Percentiles rank a stretch among this genome's conserved stretches.
Conservation (phyloP, 1,140 invertebrate species). For the Latrodectus geometricus region DNA sequence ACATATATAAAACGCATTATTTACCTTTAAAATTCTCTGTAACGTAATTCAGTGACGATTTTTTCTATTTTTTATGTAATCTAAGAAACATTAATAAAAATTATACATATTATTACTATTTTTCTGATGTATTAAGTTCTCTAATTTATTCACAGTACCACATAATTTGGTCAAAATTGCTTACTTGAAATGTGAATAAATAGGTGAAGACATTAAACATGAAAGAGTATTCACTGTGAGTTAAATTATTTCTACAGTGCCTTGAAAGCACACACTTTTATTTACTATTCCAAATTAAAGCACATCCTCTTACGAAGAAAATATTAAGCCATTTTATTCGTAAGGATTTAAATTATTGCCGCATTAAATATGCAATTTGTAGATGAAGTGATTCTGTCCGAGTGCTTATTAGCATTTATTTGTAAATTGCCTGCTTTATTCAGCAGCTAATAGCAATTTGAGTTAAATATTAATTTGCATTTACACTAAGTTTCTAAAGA, state of each 20-base stretch:
- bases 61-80: conserved; percentile 1
- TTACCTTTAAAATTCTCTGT: background rate
- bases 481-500: too few species aligned
- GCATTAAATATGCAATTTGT: conserved; percentile 25
- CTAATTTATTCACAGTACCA: background rate
- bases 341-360: conserved; percentile 28
- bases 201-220: too few species aligned
- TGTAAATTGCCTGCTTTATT: background rate
- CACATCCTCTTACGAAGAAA: too few species aligned
- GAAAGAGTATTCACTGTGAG: too few species aligned
- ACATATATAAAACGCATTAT: background rate
- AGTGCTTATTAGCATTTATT: conserved; percentile 22
- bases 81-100: background rate
- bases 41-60: background rate
- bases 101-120: background rate
- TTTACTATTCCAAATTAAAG: too few species aligned
- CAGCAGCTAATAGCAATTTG: too few species aligned
- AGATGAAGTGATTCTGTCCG: conserved; percentile 10
- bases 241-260: too few species aligned
- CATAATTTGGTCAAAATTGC: too few species aligned
- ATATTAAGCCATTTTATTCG: background rate
- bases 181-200: too few species aligned
- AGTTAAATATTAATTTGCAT: too few species aligned
- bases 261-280: too few species aligned
- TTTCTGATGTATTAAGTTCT: background rate